These are phyloP conservation scores for Merops nubicus DNA, from an alignment of 2,113 vertebrate species.

Conservation along the genomic window DNA sequence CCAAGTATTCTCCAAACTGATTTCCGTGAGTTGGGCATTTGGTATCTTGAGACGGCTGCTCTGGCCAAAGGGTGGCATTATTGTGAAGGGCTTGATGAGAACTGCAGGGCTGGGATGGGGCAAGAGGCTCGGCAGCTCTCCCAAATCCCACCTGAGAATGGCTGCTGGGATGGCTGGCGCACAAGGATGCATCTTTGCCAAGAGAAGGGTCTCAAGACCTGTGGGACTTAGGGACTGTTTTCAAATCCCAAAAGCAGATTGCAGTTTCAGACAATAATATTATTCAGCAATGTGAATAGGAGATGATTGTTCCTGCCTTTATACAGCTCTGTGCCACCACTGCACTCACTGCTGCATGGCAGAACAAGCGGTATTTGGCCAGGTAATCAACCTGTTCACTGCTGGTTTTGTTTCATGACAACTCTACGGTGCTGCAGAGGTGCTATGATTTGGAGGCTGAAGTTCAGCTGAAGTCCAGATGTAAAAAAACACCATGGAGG, in stretches of 20 bases:
- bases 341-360: neutral
- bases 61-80: neutral
- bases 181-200: neutral
- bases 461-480: neutral
- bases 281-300: neutral
- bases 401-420: neutral
- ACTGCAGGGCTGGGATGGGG: neutral
- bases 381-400: neutral
- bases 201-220: neutral
- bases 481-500: neutral
- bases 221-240: neutral
- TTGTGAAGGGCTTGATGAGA: neutral
- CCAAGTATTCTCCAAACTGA: neutral
- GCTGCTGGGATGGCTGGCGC: neutral
- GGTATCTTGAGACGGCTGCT: neutral
- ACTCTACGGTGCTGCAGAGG: neutral
- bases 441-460: neutral
- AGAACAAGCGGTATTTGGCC: neutral
- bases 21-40: neutral
- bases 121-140: neutral
- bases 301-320: conserved; percentile 7
- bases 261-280: neutral
- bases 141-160: neutral
- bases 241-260: neutral
- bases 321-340: accelerated